phyloP scores from a whole-genome alignment of 1,140 invertebrate species.

The Drosophila murphyi region DNA sequence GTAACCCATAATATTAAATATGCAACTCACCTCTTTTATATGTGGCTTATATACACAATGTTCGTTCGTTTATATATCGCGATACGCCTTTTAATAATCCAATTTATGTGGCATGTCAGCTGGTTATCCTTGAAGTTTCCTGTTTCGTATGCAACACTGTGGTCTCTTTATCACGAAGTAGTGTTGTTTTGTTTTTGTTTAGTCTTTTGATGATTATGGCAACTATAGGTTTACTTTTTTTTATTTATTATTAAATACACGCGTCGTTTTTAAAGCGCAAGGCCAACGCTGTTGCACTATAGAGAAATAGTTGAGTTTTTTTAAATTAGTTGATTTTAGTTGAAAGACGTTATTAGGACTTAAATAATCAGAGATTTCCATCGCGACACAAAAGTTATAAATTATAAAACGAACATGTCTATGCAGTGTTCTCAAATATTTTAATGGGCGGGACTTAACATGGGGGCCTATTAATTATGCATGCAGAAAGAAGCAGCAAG shows the following conservation, averaged over 20 bases:
- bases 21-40: constrained; percentile 65
- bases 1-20: constrained; percentile 16
- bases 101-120: constrained; percentile 82
- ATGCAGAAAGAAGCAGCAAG: constrained; percentile 60
- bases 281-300: constrained; percentile 71
- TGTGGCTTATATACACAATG: constrained; percentile 47
- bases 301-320: constrained; percentile 42
- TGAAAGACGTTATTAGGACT: constrained; percentile 6
- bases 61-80: constrained; percentile 47
- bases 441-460: constrained; percentile 23
- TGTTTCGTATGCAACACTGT: constrained; percentile 54
- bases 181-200: constrained; percentile 27
- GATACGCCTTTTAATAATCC: constrained; percentile 67
- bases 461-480: constrained; percentile 67
- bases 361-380: constrained; percentile 20
- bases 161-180: constrained; percentile 32
- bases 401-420: constrained; percentile 42
- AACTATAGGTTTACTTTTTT: constrained; percentile 66
- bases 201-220: constrained; percentile 58
- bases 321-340: constrained; percentile 37
- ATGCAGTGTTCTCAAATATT: constrained; percentile 63
- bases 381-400: constrained; percentile 51
- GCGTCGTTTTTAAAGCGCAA: constrained; percentile 59
- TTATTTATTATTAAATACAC: constrained; percentile 38
- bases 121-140: constrained; percentile 77